Percentiles rank a stretch among this genome's conserved stretches.
Evolutionary conservation across 2,888 invertebrate genomes (phyloP).

Genomic region (Fissipunctia ypsillon): DNA sequence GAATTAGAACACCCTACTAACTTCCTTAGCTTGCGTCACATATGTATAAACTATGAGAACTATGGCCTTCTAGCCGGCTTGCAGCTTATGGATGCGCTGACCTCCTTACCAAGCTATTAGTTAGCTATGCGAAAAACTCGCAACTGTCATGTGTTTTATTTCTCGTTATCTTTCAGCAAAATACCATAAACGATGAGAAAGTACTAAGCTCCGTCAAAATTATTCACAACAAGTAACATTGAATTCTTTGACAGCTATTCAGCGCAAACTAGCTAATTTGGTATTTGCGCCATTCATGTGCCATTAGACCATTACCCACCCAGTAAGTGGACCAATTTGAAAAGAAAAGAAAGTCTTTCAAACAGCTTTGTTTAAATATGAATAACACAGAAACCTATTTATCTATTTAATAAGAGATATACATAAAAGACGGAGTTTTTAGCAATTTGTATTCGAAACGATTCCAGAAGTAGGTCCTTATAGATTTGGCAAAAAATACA

Average conservation of each 20-base stretch:
- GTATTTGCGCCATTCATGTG: conserved; percentile 41
- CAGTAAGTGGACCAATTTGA: conserved; percentile 47
- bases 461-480: background rate
- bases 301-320: too few relatives aligned
- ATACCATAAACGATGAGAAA: conserved; percentile 26
- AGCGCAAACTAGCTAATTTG: conserved; percentile 32
- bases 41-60: conserved; percentile 16
- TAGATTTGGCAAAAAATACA: background rate
- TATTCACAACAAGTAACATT: conserved; percentile 18
- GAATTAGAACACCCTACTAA: background rate
- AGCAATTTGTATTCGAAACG: conserved; percentile 25
- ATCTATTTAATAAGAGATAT: conserved; percentile 65
- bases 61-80: conserved; percentile 8
- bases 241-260: conserved; percentile 19
- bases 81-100: conserved; percentile 19
- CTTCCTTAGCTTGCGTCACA: background rate
- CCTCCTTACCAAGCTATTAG: conserved; percentile 30
- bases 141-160: conserved; percentile 21
- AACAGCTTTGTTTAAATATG: conserved; percentile 48
- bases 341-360: conserved; percentile 61
- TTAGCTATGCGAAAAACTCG: conserved; percentile 17
- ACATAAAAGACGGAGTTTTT: conserved; percentile 71
- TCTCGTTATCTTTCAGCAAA: conserved; percentile 20
- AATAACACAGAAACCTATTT: conserved; percentile 72
- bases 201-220: conserved; percentile 3